phyloP scores from a whole-genome alignment of 2,113 vertebrate species.

The Ia io region DNA sequence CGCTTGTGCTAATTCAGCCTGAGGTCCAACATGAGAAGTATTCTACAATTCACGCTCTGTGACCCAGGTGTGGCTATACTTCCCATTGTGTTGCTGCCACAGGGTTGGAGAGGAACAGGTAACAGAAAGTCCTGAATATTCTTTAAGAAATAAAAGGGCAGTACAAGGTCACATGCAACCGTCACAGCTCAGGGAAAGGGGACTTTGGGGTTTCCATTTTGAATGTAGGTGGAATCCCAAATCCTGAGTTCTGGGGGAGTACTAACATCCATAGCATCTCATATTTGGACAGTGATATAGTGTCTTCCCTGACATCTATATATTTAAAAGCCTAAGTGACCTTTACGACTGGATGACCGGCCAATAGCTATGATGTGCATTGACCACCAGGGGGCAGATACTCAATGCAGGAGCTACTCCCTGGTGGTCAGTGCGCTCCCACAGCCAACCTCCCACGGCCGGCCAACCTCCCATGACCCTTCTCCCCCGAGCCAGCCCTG shows the following conservation, averaged over 20 bases:
- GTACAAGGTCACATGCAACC: background rate
- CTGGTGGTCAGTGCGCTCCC: too few species aligned
- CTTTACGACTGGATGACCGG: too few species aligned
- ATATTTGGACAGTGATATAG: background rate
- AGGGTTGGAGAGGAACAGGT: background rate
- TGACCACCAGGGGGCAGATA: too few species aligned
- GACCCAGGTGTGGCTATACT: background rate
- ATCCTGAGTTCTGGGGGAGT: background rate
- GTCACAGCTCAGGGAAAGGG: background rate
- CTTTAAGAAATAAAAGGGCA: constrained; percentile 11
- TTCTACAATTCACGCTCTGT: background rate
- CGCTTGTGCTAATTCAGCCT: background rate
- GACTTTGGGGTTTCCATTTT: background rate
- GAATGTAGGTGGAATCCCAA: background rate
- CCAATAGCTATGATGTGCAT: too few species aligned
- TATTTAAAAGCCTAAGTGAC: background rate
- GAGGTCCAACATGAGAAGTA: background rate
- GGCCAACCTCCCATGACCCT: too few species aligned
- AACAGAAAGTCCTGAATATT: background rate
- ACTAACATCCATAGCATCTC: background rate
- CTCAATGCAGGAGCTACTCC: too few species aligned
- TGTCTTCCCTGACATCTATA: background rate
- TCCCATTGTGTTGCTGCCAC: background rate
- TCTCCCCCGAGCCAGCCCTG: too few species aligned
- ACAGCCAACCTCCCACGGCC: too few species aligned